Percentiles rank a stretch among this genome's conserved stretches.
These are phyloP conservation scores for Epinephelus awoara DNA, from an alignment of 2,797 vertebrate species.

Conservation along the genomic window DNA sequence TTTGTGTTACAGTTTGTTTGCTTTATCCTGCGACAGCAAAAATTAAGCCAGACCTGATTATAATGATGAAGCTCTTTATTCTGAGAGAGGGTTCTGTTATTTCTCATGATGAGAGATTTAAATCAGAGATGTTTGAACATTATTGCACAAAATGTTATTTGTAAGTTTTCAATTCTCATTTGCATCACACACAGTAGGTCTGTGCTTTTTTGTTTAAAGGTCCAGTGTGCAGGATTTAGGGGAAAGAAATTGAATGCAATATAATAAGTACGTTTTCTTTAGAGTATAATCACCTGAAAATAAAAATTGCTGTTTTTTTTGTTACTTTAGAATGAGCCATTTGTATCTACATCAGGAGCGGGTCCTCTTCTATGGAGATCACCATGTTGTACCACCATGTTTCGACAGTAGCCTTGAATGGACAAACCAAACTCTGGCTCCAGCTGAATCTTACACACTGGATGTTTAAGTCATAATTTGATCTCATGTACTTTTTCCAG, in stretches of 20 bases:
- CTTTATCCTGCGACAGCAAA: slow-evolving; percentile 55
- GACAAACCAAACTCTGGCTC: too few species aligned
- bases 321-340: too few species aligned
- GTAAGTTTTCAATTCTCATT: background rate
- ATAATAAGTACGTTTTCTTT: too few species aligned
- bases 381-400: too few species aligned
- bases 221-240: too few species aligned
- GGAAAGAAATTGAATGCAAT: too few species aligned
- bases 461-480: background rate
- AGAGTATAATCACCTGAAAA: too few species aligned
- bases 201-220: background rate
- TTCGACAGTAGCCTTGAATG: too few species aligned
- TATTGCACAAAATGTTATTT: background rate
- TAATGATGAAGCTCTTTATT: slow-evolving; percentile 10
- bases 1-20: slow-evolving; percentile 63
- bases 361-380: too few species aligned
- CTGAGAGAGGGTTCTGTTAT: background rate
- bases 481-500: background rate
- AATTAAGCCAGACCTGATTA: slow-evolving; percentile 48
- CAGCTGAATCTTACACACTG: too few species aligned
- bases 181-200: background rate
- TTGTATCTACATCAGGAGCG: too few species aligned
- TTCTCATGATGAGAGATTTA: background rate
- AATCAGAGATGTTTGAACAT: background rate
- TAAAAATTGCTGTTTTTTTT: too few species aligned